Percentiles rank a stretch among this genome's conserved stretches.
Conservation (phyloP, 2,888 invertebrate species). For the Acheta domesticus region DNA sequence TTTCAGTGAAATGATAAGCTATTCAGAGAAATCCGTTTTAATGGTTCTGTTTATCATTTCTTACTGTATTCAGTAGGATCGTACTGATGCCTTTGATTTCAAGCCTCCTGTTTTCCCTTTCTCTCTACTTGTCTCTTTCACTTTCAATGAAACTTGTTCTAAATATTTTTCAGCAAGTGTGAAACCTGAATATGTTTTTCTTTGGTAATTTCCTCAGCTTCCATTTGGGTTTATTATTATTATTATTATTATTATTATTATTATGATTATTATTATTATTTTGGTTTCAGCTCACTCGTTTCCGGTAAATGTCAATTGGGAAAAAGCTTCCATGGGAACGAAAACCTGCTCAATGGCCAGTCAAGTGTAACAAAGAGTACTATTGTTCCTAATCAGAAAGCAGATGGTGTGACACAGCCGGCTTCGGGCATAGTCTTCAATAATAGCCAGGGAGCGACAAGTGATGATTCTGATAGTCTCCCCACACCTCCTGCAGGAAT, state of each 20-base stretch:
- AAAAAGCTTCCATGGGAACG: slow-evolving; percentile 27
- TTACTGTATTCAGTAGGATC: too few species aligned
- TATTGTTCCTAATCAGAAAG: neutral
- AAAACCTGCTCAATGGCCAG: slow-evolving; percentile 30
- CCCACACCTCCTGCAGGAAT: slow-evolving; percentile 30
- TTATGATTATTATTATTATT: too few species aligned
- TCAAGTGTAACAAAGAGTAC: slow-evolving; percentile 29
- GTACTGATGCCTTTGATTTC: too few species aligned
- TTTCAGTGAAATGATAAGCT: too few species aligned
- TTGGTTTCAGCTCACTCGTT: slow-evolving; percentile 30
- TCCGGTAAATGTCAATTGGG: slow-evolving; percentile 33
- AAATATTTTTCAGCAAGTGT: neutral
- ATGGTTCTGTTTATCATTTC: too few species aligned
- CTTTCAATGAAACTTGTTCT: neutral
- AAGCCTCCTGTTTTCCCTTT: too few species aligned
- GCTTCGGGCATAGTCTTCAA: neutral
- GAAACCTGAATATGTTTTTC: too few species aligned
- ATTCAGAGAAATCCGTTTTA: too few species aligned
- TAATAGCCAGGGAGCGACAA: neutral
- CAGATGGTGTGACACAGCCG: neutral
- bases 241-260: too few species aligned
- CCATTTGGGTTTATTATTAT: neutral
- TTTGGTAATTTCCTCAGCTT: too few species aligned
- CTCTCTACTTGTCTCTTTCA: neutral
- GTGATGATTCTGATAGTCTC: slow-evolving; percentile 23